Percentiles rank a stretch among this genome's conserved stretches.
phyloP scores from a whole-genome alignment of 2,888 invertebrate species.

The Lasiommata megera region DNA sequence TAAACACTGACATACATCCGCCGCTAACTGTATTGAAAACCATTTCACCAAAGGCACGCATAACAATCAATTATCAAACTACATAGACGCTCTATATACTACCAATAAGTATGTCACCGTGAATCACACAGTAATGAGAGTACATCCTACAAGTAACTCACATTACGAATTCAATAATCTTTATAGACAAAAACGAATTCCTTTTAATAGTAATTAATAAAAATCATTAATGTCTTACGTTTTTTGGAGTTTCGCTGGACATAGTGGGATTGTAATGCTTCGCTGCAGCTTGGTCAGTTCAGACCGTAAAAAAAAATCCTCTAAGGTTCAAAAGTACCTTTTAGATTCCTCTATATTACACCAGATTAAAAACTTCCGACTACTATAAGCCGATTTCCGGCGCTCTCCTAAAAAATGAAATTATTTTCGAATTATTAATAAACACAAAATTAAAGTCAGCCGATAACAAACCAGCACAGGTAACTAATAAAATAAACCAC shows the following conservation, averaged over 20 bases:
- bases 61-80: constrained; percentile 30
- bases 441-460: too few species aligned
- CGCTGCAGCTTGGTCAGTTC: not conserved
- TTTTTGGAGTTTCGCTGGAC: constrained; percentile 83
- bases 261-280: constrained; percentile 45
- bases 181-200: too few species aligned
- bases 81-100: constrained; percentile 5
- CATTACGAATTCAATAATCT: not conserved
- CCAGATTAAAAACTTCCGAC: too few species aligned
- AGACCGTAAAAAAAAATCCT: too few species aligned
- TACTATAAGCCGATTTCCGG: too few species aligned
- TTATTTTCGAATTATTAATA: too few species aligned
- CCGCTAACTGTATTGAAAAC: constrained; percentile 49
- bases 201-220: not conserved
- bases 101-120: constrained; percentile 20
- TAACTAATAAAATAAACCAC: too few species aligned
- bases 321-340: too few species aligned
- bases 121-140: constrained; percentile 14
- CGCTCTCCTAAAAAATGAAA: too few species aligned
- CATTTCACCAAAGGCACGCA: constrained; percentile 44
- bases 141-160: not conserved
- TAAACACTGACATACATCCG: constrained; percentile 60
- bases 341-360: too few species aligned
- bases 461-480: too few species aligned
- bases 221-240: constrained; percentile 67